A percentile compares a stretch with the other conserved stretches of the same genome.
These are phyloP conservation scores for Bursaphelenchus mucronatus DNA, from an alignment of 1,140 invertebrate species.

Conservation along the genomic window DNA sequence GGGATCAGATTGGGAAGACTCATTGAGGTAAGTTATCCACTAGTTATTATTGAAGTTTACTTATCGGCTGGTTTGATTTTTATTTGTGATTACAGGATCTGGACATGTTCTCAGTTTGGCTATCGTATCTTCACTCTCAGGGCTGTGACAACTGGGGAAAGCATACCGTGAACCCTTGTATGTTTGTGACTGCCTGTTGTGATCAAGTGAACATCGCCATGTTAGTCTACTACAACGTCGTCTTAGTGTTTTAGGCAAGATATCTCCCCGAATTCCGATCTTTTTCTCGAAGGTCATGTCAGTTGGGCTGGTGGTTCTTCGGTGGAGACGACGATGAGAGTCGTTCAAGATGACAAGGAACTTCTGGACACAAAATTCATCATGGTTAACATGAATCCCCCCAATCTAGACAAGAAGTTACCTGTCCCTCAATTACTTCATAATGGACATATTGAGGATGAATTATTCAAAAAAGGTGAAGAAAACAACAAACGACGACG, in stretches of 20 bases:
- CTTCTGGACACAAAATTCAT: slow-evolving; percentile 63
- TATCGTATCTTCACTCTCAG: no score
- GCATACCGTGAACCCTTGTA: no score
- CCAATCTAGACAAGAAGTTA: neutral
- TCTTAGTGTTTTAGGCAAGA: slow-evolving; percentile 30
- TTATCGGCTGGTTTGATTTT: no score
- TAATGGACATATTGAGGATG: slow-evolving; percentile 70
- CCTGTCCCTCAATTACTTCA: slow-evolving; percentile 59
- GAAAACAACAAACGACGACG: no score
- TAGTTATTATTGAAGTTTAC: no score
- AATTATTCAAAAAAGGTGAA: no score
- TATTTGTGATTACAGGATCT: no score
- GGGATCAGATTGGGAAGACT: no score
- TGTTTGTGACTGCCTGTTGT: slow-evolving; percentile 72
- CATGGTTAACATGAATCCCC: slow-evolving; percentile 16
- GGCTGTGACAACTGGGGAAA: no score
- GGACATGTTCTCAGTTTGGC: no score
- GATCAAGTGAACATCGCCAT: slow-evolving; percentile 66
- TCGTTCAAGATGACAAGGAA: slow-evolving; percentile 66
- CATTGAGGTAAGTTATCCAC: no score
- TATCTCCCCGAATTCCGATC: slow-evolving; percentile 67
- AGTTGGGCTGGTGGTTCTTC: slow-evolving; percentile 73
- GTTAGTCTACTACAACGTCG: neutral
- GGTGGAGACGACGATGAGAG: slow-evolving; percentile 70
- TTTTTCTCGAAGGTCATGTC: slow-evolving; percentile 71